Base-by-base conservation (phyloP, 2,888 invertebrate genomes). In the Drosophila tripunctata region DNA sequence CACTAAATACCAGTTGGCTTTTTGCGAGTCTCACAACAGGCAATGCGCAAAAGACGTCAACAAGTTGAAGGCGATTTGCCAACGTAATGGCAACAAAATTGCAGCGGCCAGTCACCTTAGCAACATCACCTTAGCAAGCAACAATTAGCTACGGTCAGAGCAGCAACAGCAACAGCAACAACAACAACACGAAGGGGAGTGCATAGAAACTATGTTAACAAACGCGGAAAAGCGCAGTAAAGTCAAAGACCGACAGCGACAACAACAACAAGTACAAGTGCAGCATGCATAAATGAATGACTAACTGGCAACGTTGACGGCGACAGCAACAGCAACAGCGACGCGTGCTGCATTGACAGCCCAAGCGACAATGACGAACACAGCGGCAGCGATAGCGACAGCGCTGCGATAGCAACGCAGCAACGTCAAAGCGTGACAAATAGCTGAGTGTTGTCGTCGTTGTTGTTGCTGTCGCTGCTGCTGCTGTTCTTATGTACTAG, bases 391-490 rank as follows among this genome's bases (percentile, higher is more conserved):
- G 12, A 47, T 54, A 38, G 55, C 38, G 31, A 15, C 24, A 33
- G 21, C 52, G 21, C 21, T 30, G 21, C 52, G 10, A 3, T 30
- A 24, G 21, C n/a, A 14, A 22, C 19, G 35, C 36, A 54, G 43
- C 43, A 66, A 78, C 68, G 82, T 75, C 79, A 76, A 71, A 83
- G 84, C 77, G 78, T 83, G 87, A 86, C 87, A 86, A 82, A 82
- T 86, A 68, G 75, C 64, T 57, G 40, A 64, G 62, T 67, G 69
- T 58, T 50, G 61, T 52, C 24, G 24, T 36, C 15, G 24, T 43
- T 17, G 43, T 43, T 43, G 43, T 56, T 54, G 51, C 41, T 50
- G 56, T 31, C 30, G 17, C 31, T 27, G 27, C 27, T 27, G 27
- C 27, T 27, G 24, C 7, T 7, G 24, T 48, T 41, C 24, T 54